Base-by-base conservation (phyloP, 1,140 invertebrate genomes). In the Meloidogyne chitwoodi region DNA sequence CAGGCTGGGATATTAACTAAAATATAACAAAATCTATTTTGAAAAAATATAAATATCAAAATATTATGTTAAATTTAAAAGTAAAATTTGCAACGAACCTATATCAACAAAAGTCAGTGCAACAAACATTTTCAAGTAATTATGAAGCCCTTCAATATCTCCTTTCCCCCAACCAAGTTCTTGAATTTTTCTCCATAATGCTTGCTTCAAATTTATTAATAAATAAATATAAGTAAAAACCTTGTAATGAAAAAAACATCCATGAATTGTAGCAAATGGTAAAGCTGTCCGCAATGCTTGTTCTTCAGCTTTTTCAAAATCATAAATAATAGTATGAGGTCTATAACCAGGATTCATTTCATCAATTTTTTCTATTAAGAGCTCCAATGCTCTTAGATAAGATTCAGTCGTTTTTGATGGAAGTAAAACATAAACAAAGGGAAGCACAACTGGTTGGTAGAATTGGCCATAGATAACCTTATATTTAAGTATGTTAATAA, bases 51-150 rank as follows among this genome's bases (percentile, higher is more conserved):
- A 0, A 26, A 62, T 3, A 27, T 22, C 2, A 29, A 24, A 24
- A 48, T 48, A 11, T n/a, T n/a, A n/a, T n/a, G n/a, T n/a, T n/a
- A n/a, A n/a, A n/a, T n/a, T n/a, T n/a, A n/a, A n/a, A n/a, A n/a
- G n/a, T 27, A 4, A 2, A 11, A 26, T 27, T 70, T 70, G 6
- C 24, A 70, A 41, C 22, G 5, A 48, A 24, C 22, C 34, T 26
- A 41, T 26, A 16, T 72, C 69, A 27, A 27, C 48, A 72, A 72
- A 72, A 24, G 69, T 62, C 11, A 72, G n/a, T 12, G 69, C 69
- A 56, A 62, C 48, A 48, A 72, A 72, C 69, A 61, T 67, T 67
- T 67, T 67, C 38, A 67, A 67, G 22, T 67, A 31, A 67, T 67
- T 34, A 26, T 67, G 29, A 41, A 41, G 65, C 10, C 38, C 65